These are phyloP conservation scores for Mycteria americana DNA, from an alignment of 2,797 vertebrate genomes.

Conservation along the genomic window DNA sequence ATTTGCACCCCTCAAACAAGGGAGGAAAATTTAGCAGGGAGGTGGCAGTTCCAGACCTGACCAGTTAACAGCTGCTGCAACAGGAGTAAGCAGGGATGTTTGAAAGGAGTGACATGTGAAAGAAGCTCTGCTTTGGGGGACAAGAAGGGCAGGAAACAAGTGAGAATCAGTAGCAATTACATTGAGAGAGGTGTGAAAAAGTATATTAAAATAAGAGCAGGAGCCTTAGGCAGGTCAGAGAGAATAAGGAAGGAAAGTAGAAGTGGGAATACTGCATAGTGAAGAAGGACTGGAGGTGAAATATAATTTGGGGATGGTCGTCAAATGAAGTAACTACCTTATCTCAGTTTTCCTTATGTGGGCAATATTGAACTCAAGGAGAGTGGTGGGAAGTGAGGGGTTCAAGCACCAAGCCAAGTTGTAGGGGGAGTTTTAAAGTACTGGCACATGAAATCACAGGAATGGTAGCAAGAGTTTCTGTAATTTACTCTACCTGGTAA, in stretches of 20 bases:
- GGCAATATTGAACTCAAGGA: neutral
- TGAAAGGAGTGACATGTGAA: neutral
- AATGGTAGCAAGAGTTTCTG: neutral
- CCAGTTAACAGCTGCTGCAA: neutral
- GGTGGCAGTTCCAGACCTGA: neutral
- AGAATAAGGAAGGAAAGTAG: neutral
- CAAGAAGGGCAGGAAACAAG: neutral
- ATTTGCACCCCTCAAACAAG: neutral
- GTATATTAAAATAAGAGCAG: neutral
- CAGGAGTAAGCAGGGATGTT: neutral
- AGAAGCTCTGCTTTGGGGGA: neutral
- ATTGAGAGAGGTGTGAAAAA: neutral
- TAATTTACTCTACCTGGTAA: neutral
- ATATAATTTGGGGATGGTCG: neutral
- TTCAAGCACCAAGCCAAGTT: neutral
- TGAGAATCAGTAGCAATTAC: neutral
- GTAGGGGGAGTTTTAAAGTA: neutral
- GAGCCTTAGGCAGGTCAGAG: neutral
- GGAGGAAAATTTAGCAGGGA: neutral
- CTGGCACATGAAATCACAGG: neutral
- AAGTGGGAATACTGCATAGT: neutral
- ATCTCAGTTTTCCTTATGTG: neutral
- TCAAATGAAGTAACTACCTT: neutral
- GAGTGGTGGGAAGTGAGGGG: neutral
- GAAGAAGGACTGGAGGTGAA: neutral